Evolutionary conservation across 1,140 invertebrate genomes (phyloP), one percentile per base, ranked within the genome.

Genomic region (Drosophila ambigua): DNA sequence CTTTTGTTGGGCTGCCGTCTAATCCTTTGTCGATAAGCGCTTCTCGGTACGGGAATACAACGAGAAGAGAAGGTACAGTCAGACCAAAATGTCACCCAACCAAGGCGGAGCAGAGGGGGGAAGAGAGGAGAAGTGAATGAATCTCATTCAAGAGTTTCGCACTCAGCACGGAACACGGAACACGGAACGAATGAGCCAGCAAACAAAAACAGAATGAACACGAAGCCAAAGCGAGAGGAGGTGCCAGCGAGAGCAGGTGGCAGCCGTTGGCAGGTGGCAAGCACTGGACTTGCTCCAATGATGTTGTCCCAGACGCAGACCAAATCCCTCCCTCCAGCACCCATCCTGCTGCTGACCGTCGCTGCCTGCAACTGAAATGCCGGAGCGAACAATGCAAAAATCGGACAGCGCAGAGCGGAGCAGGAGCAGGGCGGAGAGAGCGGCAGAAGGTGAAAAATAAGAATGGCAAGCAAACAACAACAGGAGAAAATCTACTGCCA

Each of bases 321-420:
- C 9, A 9, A 35, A 20, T 1, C 20, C 16, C 16, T n/a, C n/a
- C n/a, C n/a, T n/a, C n/a, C n/a, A 9, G 3, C 9, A 35, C 31
- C 8, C 9, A 3, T 9, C 9, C 0, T 4, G 3, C 9, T 13
- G 35, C 68, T 59, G 65, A 60, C 65, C 68, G 49, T 46, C 65
- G 52, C 13, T 74, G 60, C 59, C 72, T 73, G 72, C 52, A 73
- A 74, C 72, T 73, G 72, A 65, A 74, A 74, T 74, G 60, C 43
- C 53, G 15, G 35, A 6, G 8, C 53, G 24, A 58, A 74, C 61
- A 74, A 74, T 74, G 51, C 59, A 51, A 45, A 41, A 73, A 55
- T 49, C 46, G 46, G 46, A 49, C 46, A 31, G 8, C 31, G 31
- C 31, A 3, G 3, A 9, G 31, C 15, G n/a, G n/a, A n/a, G 24